Evolutionary conservation across 2,888 invertebrate species (phyloP).

Genomic region (Reticulitermes lucifugus): DNA sequence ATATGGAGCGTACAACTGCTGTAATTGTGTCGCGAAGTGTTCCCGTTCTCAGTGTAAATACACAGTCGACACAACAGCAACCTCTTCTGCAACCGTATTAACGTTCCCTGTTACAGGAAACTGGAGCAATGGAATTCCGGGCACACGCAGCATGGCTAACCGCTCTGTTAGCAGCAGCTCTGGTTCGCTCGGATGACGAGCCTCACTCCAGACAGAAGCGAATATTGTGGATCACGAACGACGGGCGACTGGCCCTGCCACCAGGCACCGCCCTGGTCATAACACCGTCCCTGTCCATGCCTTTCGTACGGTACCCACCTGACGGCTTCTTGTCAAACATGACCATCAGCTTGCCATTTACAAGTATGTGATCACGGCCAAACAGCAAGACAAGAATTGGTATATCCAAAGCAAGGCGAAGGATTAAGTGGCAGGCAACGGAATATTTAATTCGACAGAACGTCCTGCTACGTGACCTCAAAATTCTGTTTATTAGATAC

Average conservation of each 20-base stretch:
- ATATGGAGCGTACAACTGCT: no score
- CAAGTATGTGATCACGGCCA: conserved; percentile 73
- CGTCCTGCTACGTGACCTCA: no score
- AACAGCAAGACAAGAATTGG: background rate
- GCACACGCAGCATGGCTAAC: conserved; percentile 48
- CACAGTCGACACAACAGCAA: no score
- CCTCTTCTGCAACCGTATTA: no score
- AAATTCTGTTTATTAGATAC: no score
- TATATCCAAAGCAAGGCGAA: no score
- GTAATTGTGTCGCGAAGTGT: no score
- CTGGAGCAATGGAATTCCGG: conserved; percentile 31
- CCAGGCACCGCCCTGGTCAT: conserved; percentile 85
- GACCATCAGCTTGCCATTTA: conserved; percentile 85
- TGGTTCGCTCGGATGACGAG: conserved; percentile 27
- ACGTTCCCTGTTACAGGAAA: background rate
- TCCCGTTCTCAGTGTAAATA: no score
- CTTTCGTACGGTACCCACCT: conserved; percentile 86
- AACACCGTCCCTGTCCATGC: conserved; percentile 83
- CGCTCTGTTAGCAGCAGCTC: conserved; percentile 53
- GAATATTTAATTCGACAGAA: no score
- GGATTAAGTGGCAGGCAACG: no score
- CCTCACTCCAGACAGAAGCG: conserved; percentile 83
- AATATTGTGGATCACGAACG: conserved; percentile 87
- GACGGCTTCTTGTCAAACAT: conserved; percentile 87
- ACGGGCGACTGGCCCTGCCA: conserved; percentile 84